Base-by-base conservation (phyloP, 1,140 invertebrate species). In the Zelostemma sp. region DNA sequence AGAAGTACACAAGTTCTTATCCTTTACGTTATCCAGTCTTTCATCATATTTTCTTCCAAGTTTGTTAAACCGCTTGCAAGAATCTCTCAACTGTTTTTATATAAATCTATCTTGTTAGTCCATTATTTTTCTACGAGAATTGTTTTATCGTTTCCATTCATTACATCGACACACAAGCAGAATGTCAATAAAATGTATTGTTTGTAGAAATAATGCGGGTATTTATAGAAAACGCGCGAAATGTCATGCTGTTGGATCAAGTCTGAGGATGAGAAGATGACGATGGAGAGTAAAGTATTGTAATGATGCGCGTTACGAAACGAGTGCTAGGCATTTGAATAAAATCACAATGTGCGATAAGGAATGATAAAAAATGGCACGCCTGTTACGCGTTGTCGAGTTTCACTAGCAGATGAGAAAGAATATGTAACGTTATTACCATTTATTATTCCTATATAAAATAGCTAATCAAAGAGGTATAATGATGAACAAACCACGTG, bases 211-310 rank as follows among this genome's bases (percentile, higher is more conserved):
- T 25, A 25, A 8, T 25, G 8, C 21, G n/a, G n/a, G n/a, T n/a
- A n/a, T n/a, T n/a, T 40, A 40, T 15, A 40, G 11, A 40, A 43
- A 43, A 16, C 6, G 6, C 6, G 17, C 17, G 15, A 68, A 75
- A 77, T 85, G 82, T 84, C 83, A 84, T 83, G 83, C 81, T 85
- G 81, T 82, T 85, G 73, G 73, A 72, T 45, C 53, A 43, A 19
- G 14, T 21, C 47, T 60, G 31, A 14, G 51, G 55, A 56, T 50
- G n/a, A 40, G 11, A 19, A 11, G 2, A 46, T 17, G 17, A 21
- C 15, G 16, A 46, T 21, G 16, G 11, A 17, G 14, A 43, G 15
- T 16, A 16, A 43, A 16, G 15, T 16, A 64, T 50, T 69, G 60
- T 69, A 64, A 33, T 69, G 62, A 69, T 54, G 47, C 49, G 49